Percentiles rank a stretch among this genome's conserved stretches.
These are phyloP conservation scores for Escarpia spicata DNA, from an alignment of 2,888 invertebrate genomes.

Conservation along the genomic window DNA sequence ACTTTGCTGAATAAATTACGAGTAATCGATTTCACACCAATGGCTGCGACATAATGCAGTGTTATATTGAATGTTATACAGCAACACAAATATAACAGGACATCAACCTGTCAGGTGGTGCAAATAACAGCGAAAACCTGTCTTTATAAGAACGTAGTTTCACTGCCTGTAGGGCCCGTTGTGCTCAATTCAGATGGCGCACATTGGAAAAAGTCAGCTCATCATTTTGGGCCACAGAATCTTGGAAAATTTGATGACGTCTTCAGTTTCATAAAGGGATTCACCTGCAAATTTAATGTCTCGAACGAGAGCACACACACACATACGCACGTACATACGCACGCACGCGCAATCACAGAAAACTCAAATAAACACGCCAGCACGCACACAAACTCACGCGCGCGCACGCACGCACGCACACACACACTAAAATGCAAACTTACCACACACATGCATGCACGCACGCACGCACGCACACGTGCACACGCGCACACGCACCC, in stretches of 20 bases:
- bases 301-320: not conserved
- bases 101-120: not conserved
- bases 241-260: not conserved
- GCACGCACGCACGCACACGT: too few relatives aligned
- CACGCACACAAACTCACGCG: not conserved
- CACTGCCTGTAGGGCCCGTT: too few relatives aligned
- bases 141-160: not conserved
- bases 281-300: not conserved
- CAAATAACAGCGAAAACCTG: not conserved
- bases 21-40: not conserved
- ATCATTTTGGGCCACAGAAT: not conserved
- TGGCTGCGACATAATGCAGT: not conserved
- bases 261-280: not conserved
- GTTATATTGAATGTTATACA: not conserved
- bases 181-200: not conserved
- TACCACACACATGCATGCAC: too few relatives aligned
- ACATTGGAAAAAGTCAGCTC: not conserved
- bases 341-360: not conserved
- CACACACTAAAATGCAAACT: not conserved
- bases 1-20: not conserved
- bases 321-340: not conserved
- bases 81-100: not conserved
- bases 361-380: not conserved
- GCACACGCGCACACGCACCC: too few relatives aligned
- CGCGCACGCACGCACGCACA: not conserved